Conservation (phyloP, 2,888 invertebrate species). For the Cremastinae sp. region DNA sequence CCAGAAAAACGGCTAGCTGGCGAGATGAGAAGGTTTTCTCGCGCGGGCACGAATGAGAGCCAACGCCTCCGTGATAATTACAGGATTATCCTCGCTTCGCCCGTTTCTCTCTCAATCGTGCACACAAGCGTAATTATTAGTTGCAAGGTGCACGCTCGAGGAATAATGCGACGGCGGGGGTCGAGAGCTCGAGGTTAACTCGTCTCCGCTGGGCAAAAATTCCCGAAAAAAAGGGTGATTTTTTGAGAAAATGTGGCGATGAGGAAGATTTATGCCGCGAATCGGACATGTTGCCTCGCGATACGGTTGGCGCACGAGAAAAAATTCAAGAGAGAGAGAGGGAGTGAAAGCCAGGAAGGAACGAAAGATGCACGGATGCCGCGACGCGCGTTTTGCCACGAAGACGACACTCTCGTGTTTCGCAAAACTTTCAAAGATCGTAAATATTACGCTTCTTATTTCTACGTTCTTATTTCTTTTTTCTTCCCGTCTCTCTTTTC, state of each 20-base stretch:
- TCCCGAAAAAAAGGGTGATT: background rate
- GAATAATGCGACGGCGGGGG: background rate
- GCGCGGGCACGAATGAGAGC: slow-evolving; percentile 14
- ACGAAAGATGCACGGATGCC: slow-evolving; percentile 11
- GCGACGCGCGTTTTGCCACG: slow-evolving; percentile 47
- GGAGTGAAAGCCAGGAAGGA: slow-evolving; percentile 25
- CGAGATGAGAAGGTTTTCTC: background rate
- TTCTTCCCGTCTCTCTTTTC: slow-evolving; percentile 2
- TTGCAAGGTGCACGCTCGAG: slow-evolving; percentile 13
- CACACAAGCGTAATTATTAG: slow-evolving; percentile 48
- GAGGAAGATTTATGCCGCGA: slow-evolving; percentile 52
- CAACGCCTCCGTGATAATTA: slow-evolving; percentile 52
- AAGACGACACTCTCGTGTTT: slow-evolving; percentile 57
- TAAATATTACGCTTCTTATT: slow-evolving; percentile 43
- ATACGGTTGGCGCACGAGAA: slow-evolving; percentile 17
- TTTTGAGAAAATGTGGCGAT: slow-evolving; percentile 35
- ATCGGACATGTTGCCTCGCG: slow-evolving; percentile 43
- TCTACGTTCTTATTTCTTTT: slow-evolving; percentile 13
- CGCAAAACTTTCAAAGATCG: slow-evolving; percentile 60
- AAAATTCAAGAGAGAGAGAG: background rate
- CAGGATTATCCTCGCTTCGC: slow-evolving; percentile 43
- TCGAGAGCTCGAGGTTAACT: slow-evolving; percentile 1
- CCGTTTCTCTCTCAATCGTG: slow-evolving; percentile 6
- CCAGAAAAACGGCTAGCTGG: background rate
- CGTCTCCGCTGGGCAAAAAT: slow-evolving; percentile 19